These are phyloP conservation scores for Arctocebus calabarensis DNA, from an alignment of 2,797 vertebrate genomes.

Conservation along the genomic window DNA sequence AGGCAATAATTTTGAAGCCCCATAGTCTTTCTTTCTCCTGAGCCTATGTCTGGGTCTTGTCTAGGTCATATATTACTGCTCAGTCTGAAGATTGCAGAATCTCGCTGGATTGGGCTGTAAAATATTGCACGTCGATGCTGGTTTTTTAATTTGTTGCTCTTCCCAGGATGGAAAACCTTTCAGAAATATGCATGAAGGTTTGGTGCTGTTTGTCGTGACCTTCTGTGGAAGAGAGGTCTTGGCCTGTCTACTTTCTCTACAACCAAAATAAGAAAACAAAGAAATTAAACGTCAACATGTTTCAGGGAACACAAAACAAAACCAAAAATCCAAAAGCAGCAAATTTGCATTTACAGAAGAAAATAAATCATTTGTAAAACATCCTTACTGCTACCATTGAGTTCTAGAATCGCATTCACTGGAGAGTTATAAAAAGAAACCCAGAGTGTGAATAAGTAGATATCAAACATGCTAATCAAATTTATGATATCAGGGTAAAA, in stretches of 20 bases:
- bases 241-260: slow-evolving; percentile 65
- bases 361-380: neutral
- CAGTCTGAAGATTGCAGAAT: slow-evolving; percentile 83
- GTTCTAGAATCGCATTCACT: slow-evolving; percentile 37
- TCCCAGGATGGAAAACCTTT: slow-evolving; percentile 84
- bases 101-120: slow-evolving; percentile 83
- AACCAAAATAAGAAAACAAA: slow-evolving; percentile 77
- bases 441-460: neutral
- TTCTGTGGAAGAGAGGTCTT: slow-evolving; percentile 74
- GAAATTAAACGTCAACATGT: slow-evolving; percentile 68
- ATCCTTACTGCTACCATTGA: neutral
- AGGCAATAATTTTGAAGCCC: slow-evolving; percentile 84
- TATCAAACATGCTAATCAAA: neutral
- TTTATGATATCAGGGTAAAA: neutral
- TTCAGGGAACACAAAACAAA: slow-evolving; percentile 42
- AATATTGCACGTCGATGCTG: slow-evolving; percentile 76
- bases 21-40: slow-evolving; percentile 83
- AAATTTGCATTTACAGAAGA: slow-evolving; percentile 44
- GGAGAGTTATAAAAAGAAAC: slow-evolving; percentile 8
- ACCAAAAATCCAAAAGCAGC: slow-evolving; percentile 36
- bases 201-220: slow-evolving; percentile 61
- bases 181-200: slow-evolving; percentile 84
- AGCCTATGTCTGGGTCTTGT: slow-evolving; percentile 84
- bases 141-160: slow-evolving; percentile 84
- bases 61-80: slow-evolving; percentile 86